phyloP scores from a whole-genome alignment of 2,888 invertebrate genomes.

The Lamproptera curius region DNA sequence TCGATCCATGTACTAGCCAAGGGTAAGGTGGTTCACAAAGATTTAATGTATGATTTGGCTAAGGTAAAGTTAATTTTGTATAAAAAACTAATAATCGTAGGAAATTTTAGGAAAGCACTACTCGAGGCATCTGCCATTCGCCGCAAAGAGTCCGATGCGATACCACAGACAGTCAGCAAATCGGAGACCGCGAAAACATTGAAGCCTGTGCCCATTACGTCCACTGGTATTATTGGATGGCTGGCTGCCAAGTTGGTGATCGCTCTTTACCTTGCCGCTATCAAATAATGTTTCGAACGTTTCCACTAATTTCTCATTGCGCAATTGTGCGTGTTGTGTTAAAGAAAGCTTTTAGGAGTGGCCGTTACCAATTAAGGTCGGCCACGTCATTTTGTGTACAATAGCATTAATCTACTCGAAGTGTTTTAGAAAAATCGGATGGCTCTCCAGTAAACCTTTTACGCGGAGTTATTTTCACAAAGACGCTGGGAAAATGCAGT shows the following conservation, averaged over 20 bases:
- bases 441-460: not conserved
- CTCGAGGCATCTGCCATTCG: constrained; percentile 45
- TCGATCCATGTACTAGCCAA: too few species aligned
- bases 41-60: too few species aligned
- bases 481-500: too few species aligned
- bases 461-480: not conserved
- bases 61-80: too few species aligned
- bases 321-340: constrained; percentile 3
- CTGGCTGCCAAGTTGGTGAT: constrained; percentile 50
- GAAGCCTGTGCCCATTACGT: constrained; percentile 63
- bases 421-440: too few species aligned
- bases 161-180: constrained; percentile 39
- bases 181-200: constrained; percentile 41
- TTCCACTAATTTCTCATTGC: not conserved
- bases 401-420: not conserved
- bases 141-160: constrained; percentile 37
- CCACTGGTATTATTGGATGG: constrained; percentile 62
- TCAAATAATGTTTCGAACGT: constrained; percentile 17
- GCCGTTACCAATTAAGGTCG: constrained; percentile 20
- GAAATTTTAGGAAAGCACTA: constrained; percentile 38
- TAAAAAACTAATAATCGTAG: too few species aligned
- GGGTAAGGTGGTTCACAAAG: too few species aligned
- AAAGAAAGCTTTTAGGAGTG: constrained; percentile 23
- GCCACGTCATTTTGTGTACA: constrained; percentile 7
- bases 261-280: constrained; percentile 22